Percentiles rank a stretch among this genome's conserved stretches.
Evolutionary conservation across 1,140 invertebrate species (phyloP).

Genomic region (Drosophila ercepeae): DNA sequence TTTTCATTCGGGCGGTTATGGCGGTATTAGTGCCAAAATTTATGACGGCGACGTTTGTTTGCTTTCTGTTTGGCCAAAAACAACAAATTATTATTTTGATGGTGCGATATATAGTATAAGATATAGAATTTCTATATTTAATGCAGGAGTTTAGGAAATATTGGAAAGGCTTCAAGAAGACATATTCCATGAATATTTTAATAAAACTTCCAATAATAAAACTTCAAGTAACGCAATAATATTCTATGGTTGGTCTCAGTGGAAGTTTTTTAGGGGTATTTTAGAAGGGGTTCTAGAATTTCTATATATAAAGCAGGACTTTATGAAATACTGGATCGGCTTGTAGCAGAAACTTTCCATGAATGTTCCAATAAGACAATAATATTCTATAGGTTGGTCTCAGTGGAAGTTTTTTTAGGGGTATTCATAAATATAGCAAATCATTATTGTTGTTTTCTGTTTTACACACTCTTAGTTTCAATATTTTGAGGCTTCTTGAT

Average conservation of each 20-base stretch:
- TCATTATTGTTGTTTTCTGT: too few species aligned
- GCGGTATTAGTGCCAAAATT: slow-evolving; percentile 71
- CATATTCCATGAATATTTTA: neutral
- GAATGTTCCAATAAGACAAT: too few species aligned
- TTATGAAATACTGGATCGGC: too few species aligned
- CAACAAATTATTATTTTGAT: slow-evolving; percentile 28
- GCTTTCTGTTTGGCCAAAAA: slow-evolving; percentile 35
- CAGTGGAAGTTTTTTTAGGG: neutral
- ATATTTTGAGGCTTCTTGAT: too few species aligned
- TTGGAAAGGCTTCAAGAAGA: neutral
- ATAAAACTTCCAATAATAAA: neutral
- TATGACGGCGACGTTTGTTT: slow-evolving; percentile 37
- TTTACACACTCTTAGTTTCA: too few species aligned
- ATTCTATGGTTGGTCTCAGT: too few species aligned
- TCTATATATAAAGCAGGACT: neutral
- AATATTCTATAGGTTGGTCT: neutral
- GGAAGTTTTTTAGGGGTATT: too few species aligned
- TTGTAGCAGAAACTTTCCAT: neutral
- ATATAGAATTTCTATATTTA: neutral
- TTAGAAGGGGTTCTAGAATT: too few species aligned
- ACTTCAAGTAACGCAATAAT: too few species aligned
- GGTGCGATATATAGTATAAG: slow-evolving; percentile 5
- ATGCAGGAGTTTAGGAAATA: neutral
- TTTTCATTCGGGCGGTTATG: slow-evolving; percentile 48
- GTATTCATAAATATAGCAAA: too few species aligned